These are phyloP conservation scores for Epinotia ramella DNA, from an alignment of 2,888 invertebrate species.

Conservation along the genomic window DNA sequence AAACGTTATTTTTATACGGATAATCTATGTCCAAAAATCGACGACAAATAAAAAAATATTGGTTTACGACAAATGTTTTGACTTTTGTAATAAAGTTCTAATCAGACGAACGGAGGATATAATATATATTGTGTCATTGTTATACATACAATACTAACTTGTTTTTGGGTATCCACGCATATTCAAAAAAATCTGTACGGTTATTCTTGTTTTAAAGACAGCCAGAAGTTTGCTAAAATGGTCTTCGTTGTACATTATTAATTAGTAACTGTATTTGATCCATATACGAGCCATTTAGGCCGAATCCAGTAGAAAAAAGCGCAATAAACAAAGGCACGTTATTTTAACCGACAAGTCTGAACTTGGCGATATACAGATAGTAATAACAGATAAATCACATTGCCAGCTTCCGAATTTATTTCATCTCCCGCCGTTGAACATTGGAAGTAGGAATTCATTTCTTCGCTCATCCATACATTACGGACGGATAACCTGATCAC, in stretches of 20 bases:
- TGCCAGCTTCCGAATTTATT: constrained; percentile 16
- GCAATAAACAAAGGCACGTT: not conserved
- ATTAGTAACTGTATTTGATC: too few relatives aligned
- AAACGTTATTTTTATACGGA: not conserved
- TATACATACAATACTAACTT: too few relatives aligned
- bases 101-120: not conserved
- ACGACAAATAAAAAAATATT: too few relatives aligned
- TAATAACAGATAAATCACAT: constrained; percentile 13
- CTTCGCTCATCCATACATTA: constrained; percentile 40
- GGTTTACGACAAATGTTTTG: not conserved
- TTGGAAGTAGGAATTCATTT: constrained; percentile 34
- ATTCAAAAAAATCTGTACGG: too few relatives aligned
- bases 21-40: not conserved
- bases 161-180: too few relatives aligned
- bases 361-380: not conserved
- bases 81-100: not conserved
- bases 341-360: not conserved
- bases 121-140: too few relatives aligned
- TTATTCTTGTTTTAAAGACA: too few relatives aligned
- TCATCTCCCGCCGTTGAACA: constrained; percentile 25
- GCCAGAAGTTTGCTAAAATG: too few relatives aligned
- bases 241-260: too few relatives aligned
- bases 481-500: constrained; percentile 45
- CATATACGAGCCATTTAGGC: not conserved
- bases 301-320: not conserved